A percentile compares a stretch with the other conserved stretches of the same genome.
Evolutionary conservation across 1,140 invertebrate species (phyloP).

Genomic region (Drosophila arizonae): DNA sequence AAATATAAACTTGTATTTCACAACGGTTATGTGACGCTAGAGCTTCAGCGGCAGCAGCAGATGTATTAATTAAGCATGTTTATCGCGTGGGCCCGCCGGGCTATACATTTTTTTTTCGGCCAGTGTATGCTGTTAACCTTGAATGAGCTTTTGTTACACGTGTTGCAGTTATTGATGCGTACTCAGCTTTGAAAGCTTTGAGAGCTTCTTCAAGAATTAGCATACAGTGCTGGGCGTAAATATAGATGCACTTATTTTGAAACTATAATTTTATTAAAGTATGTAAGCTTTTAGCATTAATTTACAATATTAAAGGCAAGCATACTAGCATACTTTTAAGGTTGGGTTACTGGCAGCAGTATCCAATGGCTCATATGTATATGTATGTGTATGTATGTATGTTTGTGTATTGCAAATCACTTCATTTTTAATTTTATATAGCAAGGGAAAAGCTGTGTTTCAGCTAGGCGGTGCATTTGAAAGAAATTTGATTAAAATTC

Average conservation of each 20-base stretch:
- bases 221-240: background rate
- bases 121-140: conserved; percentile 4
- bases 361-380: too few relatives aligned
- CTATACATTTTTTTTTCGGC: conserved; percentile 3
- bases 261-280: background rate
- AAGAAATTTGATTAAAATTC: too few relatives aligned
- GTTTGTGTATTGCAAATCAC: too few relatives aligned
- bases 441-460: too few relatives aligned
- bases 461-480: too few relatives aligned
- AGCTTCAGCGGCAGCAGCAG: background rate
- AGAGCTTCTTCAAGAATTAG: background rate
- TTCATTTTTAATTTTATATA: too few relatives aligned
- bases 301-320: background rate
- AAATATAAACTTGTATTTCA: background rate
- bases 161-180: background rate
- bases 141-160: conserved; percentile 14
- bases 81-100: background rate
- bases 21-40: background rate
- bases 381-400: too few relatives aligned
- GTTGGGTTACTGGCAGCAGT: background rate
- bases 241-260: background rate
- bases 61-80: conserved; percentile 4
- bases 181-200: conserved; percentile 13
- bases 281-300: background rate
- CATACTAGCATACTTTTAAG: conserved; percentile 27